phyloP scores from a whole-genome alignment of 1,140 invertebrate species.

The Tribolium castaneum region DNA sequence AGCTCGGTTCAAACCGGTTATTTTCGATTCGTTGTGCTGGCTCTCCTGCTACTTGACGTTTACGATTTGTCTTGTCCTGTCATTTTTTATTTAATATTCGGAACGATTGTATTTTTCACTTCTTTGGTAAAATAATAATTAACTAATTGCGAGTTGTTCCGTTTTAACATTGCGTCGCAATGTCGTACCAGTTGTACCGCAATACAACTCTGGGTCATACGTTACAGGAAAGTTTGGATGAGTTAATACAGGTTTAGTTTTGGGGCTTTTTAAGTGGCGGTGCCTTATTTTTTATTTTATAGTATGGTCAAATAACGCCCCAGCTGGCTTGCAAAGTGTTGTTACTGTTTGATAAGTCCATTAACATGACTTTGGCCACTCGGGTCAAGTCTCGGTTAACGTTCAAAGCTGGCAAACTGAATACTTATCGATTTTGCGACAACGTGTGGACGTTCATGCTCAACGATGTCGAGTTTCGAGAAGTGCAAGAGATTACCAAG shows the following conservation, averaged over 20 bases:
- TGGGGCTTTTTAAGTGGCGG: conserved; percentile 2
- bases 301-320: conserved; percentile 97
- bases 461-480: conserved; percentile 97
- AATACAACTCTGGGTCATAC: conserved; percentile 98
- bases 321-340: conserved; percentile 92
- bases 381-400: conserved; percentile 92
- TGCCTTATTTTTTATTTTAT: conserved; percentile 64
- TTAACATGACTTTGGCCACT: conserved; percentile 93
- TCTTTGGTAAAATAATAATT: background rate
- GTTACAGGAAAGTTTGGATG: conserved; percentile 94
- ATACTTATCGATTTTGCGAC: conserved; percentile 99
- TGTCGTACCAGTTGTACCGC: conserved; percentile 97
- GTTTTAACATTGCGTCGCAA: conserved; percentile 59
- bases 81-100: background rate
- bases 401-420: conserved; percentile 97
- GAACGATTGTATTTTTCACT: background rate
- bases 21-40: background rate
- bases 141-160: background rate
- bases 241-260: conserved; percentile 80
- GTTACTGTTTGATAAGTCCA: conserved; percentile 96
- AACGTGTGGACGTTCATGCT: conserved; percentile 99
- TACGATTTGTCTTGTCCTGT: conserved; percentile 5
- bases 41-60: conserved; percentile 15
- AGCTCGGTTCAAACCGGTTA: background rate
- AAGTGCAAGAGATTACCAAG: conserved; percentile 93